Conservation (phyloP, 2,888 invertebrate species). For the Nycteola revayana region DNA sequence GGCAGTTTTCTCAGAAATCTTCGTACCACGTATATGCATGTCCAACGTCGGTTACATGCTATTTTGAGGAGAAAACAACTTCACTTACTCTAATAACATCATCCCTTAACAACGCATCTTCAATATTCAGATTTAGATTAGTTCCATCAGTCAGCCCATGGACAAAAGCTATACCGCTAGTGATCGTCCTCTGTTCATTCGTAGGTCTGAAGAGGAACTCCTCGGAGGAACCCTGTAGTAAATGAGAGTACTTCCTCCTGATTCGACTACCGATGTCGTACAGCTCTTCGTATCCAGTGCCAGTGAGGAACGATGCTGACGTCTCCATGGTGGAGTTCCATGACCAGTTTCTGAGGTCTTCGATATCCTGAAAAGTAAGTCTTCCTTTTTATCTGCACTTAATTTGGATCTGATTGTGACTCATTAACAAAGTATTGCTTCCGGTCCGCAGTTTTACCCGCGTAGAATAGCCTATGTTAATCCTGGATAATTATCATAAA, state of each 20-base stretch:
- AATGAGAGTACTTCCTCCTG: constrained; percentile 49
- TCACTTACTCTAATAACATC: constrained; percentile 44
- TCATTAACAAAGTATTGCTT: no score
- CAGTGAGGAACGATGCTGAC: constrained; percentile 82
- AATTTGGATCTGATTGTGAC: no score
- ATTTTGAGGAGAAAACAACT: no score
- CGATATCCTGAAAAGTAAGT: constrained; percentile 83
- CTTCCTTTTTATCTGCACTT: no score
- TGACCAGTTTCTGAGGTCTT: constrained; percentile 84
- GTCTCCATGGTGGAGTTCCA: constrained; percentile 84
- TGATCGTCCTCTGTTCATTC: constrained; percentile 80
- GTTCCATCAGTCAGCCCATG: constrained; percentile 70
- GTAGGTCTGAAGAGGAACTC: constrained; percentile 84
- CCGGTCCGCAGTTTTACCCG: no score
- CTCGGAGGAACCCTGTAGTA: constrained; percentile 68
- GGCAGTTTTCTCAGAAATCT: no score
- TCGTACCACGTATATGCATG: no score
- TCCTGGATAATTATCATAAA: no score
- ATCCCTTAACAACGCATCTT: constrained; percentile 44
- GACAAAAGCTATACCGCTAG: constrained; percentile 84
- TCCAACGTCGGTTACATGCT: no score
- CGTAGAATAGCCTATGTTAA: no score
- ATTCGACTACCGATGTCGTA: constrained; percentile 79
- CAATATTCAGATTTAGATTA: constrained; percentile 42
- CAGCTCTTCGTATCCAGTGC: constrained; percentile 84